Conservation (phyloP, 2,888 invertebrate genomes). For the Celastrina argiolus region DNA sequence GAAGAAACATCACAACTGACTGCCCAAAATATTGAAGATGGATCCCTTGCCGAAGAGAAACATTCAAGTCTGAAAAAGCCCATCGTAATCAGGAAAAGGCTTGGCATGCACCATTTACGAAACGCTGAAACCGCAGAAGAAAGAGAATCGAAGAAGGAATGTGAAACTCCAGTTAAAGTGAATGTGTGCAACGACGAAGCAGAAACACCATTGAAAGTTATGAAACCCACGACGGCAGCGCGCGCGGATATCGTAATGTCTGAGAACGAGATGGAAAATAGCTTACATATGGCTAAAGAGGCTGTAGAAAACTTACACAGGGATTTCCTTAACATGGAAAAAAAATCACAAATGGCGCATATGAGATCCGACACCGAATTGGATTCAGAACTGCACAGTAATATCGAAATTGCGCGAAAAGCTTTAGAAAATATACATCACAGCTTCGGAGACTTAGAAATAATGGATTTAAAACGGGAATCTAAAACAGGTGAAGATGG, state of each 20-base stretch:
- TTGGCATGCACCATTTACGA: conserved; percentile 59
- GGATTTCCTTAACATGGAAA: conserved; percentile 51
- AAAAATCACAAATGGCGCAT: conserved; percentile 33
- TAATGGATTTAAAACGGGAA: conserved; percentile 42
- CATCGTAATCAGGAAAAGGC: conserved; percentile 56
- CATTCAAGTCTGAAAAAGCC: conserved; percentile 49
- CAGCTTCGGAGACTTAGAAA: conserved; percentile 51
- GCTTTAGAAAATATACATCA: conserved; percentile 55
- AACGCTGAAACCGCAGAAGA: conserved; percentile 50
- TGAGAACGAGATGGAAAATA: conserved; percentile 56
- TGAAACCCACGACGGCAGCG: conserved; percentile 39
- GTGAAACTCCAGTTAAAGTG: conserved; percentile 49
- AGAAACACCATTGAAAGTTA: conserved; percentile 39
- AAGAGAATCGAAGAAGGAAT: conserved; percentile 51
- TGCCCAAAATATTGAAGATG: conserved; percentile 22
- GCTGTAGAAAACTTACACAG: conserved; percentile 61
- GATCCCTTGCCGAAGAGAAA: conserved; percentile 38
- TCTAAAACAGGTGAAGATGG: conserved; percentile 39
- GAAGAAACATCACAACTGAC: conserved; percentile 22
- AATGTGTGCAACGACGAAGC: conserved; percentile 55
- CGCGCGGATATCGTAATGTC: conserved; percentile 37
- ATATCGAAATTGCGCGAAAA: conserved; percentile 55
- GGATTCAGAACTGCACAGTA: conserved; percentile 51
- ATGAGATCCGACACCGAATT: conserved; percentile 34
- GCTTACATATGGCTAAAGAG: conserved; percentile 59